phyloP scores from a whole-genome alignment of 1,140 invertebrate genomes.

The Drosophila sturtevanti region DNA sequence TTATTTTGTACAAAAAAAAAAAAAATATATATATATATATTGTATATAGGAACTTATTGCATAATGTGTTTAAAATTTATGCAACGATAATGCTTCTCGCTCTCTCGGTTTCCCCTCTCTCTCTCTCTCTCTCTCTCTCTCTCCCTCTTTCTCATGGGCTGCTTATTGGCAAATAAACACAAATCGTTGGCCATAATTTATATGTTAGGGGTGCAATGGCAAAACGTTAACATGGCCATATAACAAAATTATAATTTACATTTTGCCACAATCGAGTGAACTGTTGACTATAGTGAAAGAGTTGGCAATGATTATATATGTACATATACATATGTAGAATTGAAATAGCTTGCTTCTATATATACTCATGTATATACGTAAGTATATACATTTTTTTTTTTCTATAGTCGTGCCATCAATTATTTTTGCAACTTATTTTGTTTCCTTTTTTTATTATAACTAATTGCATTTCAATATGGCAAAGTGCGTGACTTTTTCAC shows the following conservation, averaged over 20 bases:
- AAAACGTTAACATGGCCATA: conserved; percentile 48
- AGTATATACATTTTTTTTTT: too few relatives aligned
- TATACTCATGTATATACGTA: too few relatives aligned
- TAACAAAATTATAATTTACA: conserved; percentile 43
- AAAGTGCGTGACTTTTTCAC: conserved; percentile 55
- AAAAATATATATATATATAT: too few relatives aligned
- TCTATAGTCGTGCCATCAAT: conserved; percentile 47
- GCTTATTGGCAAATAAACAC: conserved; percentile 74
- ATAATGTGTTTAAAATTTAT: conserved; percentile 67
- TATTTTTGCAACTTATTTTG: conserved; percentile 32
- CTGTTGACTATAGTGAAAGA: conserved; percentile 36
- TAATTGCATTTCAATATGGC: conserved; percentile 55
- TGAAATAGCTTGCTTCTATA: too few relatives aligned
- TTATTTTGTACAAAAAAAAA: neutral
- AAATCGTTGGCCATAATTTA: conserved; percentile 69
- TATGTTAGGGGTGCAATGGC: conserved; percentile 46
- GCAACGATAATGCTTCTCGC: conserved; percentile 47
- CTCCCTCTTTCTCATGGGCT: too few relatives aligned
- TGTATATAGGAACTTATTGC: conserved; percentile 39
- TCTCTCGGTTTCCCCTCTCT: conserved; percentile 23
- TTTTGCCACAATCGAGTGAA: conserved; percentile 44
- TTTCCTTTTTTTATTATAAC: neutral
- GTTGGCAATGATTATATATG: too few relatives aligned
- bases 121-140: conserved; percentile 36
- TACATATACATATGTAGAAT: too few relatives aligned